Percentiles rank a stretch among this genome's conserved stretches.
phyloP scores from a whole-genome alignment of 1,140 invertebrate species.

The Lepidurus couesii region DNA sequence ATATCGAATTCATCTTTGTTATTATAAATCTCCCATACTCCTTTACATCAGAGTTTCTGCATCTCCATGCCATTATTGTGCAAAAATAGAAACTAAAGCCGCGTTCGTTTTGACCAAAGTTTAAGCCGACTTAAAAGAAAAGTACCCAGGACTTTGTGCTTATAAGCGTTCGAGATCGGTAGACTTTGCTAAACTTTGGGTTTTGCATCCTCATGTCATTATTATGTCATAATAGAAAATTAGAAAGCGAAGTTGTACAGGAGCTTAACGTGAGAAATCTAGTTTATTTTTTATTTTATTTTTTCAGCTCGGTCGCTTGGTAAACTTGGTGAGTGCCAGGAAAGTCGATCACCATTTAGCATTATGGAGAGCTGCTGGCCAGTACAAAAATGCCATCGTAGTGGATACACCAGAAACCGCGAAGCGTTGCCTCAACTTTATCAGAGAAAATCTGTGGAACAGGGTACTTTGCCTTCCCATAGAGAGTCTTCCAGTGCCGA shows the following conservation, averaged over 20 bases:
- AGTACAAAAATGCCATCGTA: background rate
- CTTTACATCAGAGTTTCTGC: too few relatives aligned
- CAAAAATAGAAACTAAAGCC: too few relatives aligned
- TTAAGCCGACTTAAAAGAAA: too few relatives aligned
- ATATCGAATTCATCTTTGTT: too few relatives aligned
- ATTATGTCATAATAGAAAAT: background rate
- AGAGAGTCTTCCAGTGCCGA: background rate
- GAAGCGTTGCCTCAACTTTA: background rate
- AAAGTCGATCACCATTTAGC: background rate
- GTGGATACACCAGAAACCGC: background rate
- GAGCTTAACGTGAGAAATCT: background rate
- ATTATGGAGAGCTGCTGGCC: background rate
- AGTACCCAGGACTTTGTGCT: too few relatives aligned
- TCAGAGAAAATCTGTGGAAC: background rate
- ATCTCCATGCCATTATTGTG: too few relatives aligned
- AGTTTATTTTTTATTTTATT: background rate
- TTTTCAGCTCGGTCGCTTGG: background rate
- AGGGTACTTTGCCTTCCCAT: background rate
- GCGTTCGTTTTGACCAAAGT: too few relatives aligned
- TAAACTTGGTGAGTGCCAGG: background rate
- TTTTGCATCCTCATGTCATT: background rate
- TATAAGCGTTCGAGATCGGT: too few relatives aligned
- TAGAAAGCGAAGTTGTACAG: background rate
- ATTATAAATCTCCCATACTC: too few relatives aligned
- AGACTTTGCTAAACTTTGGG: too few relatives aligned